phyloP scores from a whole-genome alignment of 2,888 invertebrate genomes.

The Leptopterna dolabrata region DNA sequence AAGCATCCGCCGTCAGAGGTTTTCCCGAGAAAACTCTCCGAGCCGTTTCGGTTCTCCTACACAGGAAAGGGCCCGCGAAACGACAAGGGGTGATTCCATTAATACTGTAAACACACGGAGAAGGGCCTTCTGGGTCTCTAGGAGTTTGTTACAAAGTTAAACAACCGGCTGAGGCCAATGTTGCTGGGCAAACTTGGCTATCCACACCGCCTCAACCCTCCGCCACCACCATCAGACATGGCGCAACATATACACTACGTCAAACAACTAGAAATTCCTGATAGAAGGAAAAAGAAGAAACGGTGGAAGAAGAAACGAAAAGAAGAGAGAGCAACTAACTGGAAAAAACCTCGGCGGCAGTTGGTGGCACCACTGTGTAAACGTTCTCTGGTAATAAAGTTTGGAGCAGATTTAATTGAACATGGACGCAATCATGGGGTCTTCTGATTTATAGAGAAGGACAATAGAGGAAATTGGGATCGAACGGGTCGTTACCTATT shows the following conservation, averaged over 20 bases:
- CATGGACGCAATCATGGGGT: neutral
- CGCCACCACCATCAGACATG: too few species aligned
- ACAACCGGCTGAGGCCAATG: conserved; percentile 34
- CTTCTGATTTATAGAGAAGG: neutral
- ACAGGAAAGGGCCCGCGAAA: neutral
- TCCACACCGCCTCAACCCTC: neutral
- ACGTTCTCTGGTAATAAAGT: neutral
- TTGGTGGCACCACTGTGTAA: neutral
- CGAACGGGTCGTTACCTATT: neutral
- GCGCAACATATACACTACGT: neutral
- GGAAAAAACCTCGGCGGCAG: neutral
- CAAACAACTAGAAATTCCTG: conserved; percentile 1
- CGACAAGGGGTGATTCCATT: conserved; percentile 30
- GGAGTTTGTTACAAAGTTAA: conserved; percentile 46
- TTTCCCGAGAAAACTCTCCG: neutral
- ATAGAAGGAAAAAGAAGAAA: neutral
- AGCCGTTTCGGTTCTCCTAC: neutral
- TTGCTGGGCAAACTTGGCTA: conserved; percentile 37
- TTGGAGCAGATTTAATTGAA: conserved; percentile 1
- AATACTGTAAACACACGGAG: conserved; percentile 43
- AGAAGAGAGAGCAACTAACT: neutral
- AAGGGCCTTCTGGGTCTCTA: neutral
- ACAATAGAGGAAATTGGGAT: neutral
- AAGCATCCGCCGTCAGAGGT: neutral
- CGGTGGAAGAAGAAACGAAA: neutral